Percentiles rank a stretch among this genome's conserved stretches.
Evolutionary conservation across 2,797 vertebrate species (phyloP).

Genomic region (Squalus acanthias): DNA sequence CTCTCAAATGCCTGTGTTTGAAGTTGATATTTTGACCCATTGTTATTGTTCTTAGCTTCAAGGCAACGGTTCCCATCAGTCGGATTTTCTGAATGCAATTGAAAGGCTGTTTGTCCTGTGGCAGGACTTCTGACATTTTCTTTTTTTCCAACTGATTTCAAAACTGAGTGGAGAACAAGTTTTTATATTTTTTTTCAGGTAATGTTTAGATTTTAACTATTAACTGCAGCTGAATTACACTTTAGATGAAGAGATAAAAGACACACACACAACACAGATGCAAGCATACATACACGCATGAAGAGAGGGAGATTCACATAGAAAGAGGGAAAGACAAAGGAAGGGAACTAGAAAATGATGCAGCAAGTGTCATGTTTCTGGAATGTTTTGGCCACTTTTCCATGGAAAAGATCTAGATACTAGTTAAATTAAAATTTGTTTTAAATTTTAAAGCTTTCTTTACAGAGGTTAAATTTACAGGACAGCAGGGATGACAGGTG

Average conservation of each 20-base stretch:
- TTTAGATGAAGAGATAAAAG: not conserved
- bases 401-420: not conserved
- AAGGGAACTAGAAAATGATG: not conserved
- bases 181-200: not conserved
- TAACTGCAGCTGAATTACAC: not conserved
- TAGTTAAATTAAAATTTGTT: not conserved
- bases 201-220: not conserved
- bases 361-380: not conserved
- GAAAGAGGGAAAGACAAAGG: not conserved
- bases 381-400: not conserved
- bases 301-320: not conserved
- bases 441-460: not conserved
- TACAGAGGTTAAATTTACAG: not conserved
- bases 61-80: not conserved
- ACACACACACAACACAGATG: not conserved
- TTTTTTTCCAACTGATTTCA: not conserved
- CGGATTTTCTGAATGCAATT: not conserved
- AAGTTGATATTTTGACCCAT: not conserved
- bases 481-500: not conserved
- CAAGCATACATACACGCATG: not conserved
- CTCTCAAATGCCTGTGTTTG: not conserved
- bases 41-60: not conserved
- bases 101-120: not conserved
- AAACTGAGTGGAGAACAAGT: not conserved
- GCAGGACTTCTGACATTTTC: not conserved